These are phyloP conservation scores for Heliconius himera DNA, from an alignment of 1,140 invertebrate species.

Conservation along the genomic window DNA sequence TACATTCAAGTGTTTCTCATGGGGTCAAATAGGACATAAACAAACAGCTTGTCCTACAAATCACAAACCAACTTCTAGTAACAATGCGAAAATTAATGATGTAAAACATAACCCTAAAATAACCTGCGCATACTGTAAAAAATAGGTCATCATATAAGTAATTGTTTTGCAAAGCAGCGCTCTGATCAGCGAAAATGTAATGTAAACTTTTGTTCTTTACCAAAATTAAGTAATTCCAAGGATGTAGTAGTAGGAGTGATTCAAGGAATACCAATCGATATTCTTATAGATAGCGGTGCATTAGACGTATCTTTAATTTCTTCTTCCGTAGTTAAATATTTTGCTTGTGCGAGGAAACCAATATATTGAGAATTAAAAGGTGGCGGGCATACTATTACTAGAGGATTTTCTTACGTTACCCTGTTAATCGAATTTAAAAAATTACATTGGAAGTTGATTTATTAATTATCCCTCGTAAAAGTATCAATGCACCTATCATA, in stretches of 20 bases:
- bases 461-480: conserved; percentile 30
- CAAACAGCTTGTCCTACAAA: background rate
- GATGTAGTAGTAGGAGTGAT: conserved; percentile 1
- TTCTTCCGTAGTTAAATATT: background rate
- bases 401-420: too few species aligned
- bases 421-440: too few species aligned
- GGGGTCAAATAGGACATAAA: conserved; percentile 14
- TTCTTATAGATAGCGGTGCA: background rate
- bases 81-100: too few species aligned
- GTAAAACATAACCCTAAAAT: background rate
- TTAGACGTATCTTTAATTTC: conserved; percentile 12
- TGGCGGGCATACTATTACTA: too few species aligned
- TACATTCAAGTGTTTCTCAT: background rate
- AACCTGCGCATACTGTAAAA: background rate
- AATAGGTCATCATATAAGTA: background rate
- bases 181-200: background rate
- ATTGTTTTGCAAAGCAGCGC: conserved; percentile 1
- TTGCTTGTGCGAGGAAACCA: background rate
- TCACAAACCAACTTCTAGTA: too few species aligned
- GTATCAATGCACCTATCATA: conserved; percentile 37
- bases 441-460: conserved; percentile 36
- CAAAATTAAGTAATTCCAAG: too few species aligned
- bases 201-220: conserved; percentile 6
- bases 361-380: too few species aligned
- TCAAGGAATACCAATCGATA: conserved; percentile 22